Evolutionary conservation across 2,113 vertebrate species (phyloP), one percentile per base, ranked within the genome.

Genomic region (Serilophus lunatus): DNA sequence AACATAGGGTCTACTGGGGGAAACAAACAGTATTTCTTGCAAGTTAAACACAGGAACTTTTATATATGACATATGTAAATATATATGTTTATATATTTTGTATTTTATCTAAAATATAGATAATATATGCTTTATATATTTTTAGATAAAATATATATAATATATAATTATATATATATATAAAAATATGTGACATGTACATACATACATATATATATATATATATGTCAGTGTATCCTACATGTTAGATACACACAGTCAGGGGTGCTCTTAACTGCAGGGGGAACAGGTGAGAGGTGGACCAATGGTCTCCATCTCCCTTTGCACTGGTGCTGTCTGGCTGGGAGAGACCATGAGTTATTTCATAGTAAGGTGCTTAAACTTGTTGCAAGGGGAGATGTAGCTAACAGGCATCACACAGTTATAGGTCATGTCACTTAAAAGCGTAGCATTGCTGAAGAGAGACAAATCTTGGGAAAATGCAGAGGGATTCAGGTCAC

Each of bases 391-490:
- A 6, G 12, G 63, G 57, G 24, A 72, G 24, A 44, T 18, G 36
- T 19, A 13, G 64, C 35, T 44, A 49, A 53, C 18, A 53, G n/a
- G 9, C 17, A 50, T 45, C 42, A 42, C 7, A 29, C 5, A 5
- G 45, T 44, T n/a, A 6, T 18, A 65, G 59, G 8, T 49, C 12
- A 4, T 5, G 10, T 35, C 38, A 49, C 22, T 80, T 57, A 23
- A 20, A 77, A 80, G 12, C 0, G 0, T 38, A 44, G 10, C 1
- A 0, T 9, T 53, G 42, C 42, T 76, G 14, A 42, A 83, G 31
- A 44, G 19, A 51, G 10, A 1, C 12, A 65, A 18, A 42, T 65
- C 22, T 45, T 38, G 36, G 47, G 28, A 65, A 71, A 82, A 86
- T 4, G 15, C 9, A 53, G 18, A 28, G n/a, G 18, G 6, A 50